Conservation (phyloP, 2,113 vertebrate species). For the Aix galericulata region DNA sequence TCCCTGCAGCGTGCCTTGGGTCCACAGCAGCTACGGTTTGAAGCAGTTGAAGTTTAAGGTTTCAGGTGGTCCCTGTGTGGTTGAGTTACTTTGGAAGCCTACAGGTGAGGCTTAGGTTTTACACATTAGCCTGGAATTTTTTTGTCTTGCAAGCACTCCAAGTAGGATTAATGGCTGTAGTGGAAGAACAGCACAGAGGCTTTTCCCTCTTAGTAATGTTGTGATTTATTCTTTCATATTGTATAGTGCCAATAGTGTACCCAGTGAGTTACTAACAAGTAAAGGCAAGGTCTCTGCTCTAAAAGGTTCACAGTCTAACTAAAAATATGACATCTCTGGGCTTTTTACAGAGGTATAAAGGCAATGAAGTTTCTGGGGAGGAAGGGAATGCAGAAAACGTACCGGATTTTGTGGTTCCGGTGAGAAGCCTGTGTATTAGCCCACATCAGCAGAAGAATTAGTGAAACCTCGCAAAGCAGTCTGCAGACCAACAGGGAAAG, state of each 20-base stretch:
- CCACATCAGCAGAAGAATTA: background rate
- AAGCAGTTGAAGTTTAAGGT: background rate
- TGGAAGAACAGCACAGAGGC: background rate
- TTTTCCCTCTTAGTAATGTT: background rate
- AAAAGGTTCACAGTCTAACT: background rate
- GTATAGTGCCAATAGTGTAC: background rate
- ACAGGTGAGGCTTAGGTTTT: background rate
- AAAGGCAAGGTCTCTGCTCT: background rate
- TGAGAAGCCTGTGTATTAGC: background rate
- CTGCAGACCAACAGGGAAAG: background rate
- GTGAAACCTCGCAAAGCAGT: background rate
- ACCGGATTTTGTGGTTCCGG: background rate
- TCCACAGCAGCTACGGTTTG: background rate
- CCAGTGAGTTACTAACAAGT: background rate
- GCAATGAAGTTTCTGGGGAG: background rate
- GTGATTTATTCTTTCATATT: background rate
- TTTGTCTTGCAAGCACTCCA: background rate
- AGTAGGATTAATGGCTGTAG: background rate
- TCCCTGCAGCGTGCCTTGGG: background rate
- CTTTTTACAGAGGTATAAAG: background rate
- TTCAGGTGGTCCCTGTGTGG: background rate
- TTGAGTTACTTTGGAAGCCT: background rate
- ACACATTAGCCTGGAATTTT: background rate
- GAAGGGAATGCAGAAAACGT: background rate
- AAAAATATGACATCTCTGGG: background rate